phyloP scores from a whole-genome alignment of 2,797 vertebrate species.

The Echeneis naucrates region DNA sequence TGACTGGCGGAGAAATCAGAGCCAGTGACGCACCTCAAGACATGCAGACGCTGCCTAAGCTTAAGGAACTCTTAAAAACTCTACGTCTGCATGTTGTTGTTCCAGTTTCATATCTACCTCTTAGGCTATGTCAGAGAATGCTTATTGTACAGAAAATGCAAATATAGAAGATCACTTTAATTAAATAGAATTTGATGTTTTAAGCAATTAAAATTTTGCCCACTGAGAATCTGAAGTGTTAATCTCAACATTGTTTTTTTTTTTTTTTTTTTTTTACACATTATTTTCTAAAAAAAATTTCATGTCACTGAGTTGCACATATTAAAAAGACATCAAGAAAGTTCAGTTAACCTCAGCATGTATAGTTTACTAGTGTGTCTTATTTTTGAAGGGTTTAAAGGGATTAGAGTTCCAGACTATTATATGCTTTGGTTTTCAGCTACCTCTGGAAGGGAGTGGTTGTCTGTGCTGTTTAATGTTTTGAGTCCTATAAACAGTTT shows the following conservation, averaged over 20 bases:
- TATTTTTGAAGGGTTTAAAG: slow-evolving; percentile 44
- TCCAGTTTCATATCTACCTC: slow-evolving; percentile 31
- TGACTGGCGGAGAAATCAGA: slow-evolving; percentile 47
- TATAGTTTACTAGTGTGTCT: slow-evolving; percentile 40
- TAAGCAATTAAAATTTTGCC: slow-evolving; percentile 2
- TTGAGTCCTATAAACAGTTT: slow-evolving; percentile 51
- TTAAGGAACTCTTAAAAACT: slow-evolving; percentile 35
- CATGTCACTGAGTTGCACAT: slow-evolving; percentile 7
- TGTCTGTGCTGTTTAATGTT: slow-evolving; percentile 51
- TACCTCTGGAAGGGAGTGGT: slow-evolving; percentile 56
- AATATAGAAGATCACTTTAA: slow-evolving; percentile 38
- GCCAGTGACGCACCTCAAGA: slow-evolving; percentile 33
- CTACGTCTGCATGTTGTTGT: slow-evolving; percentile 32
- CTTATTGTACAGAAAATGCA: slow-evolving; percentile 41
- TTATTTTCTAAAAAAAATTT: slow-evolving; percentile 15
- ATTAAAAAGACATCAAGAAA: slow-evolving; percentile 32
- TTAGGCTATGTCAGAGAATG: slow-evolving; percentile 23
- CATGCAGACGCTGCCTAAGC: slow-evolving; percentile 18
- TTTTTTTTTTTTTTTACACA: slow-evolving; percentile 1
- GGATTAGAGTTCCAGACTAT: slow-evolving; percentile 64
- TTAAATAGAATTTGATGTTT: slow-evolving; percentile 29
- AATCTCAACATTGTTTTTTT: not conserved
- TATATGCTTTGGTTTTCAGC: slow-evolving; percentile 63
- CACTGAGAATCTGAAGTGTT: slow-evolving; percentile 2
- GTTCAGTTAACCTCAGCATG: slow-evolving; percentile 38